phyloP scores from a whole-genome alignment of 2,113 vertebrate species.

The Diphyllodes magnificus region DNA sequence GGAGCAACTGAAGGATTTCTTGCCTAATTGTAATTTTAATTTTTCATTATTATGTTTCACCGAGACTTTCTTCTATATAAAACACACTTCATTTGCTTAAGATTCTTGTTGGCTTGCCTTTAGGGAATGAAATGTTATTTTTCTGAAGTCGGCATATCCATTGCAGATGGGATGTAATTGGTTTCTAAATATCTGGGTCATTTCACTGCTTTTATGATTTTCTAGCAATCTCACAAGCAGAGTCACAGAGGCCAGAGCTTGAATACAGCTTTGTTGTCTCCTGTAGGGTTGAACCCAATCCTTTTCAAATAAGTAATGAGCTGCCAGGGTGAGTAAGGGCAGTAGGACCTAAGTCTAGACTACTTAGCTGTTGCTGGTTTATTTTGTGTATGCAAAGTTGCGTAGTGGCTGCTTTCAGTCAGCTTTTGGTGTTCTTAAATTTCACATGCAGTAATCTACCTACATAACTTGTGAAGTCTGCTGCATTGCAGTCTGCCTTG shows the following conservation, averaged over 20 bases:
- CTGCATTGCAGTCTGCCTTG: background rate
- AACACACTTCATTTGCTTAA: background rate
- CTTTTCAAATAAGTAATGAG: background rate
- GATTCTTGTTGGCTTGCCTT: background rate
- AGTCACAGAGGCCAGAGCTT: background rate
- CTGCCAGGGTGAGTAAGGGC: conserved; percentile 1
- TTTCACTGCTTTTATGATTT: conserved; percentile 30
- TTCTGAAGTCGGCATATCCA: conserved; percentile 8
- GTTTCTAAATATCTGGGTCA: conserved; percentile 40
- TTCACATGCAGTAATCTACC: background rate
- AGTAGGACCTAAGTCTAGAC: background rate
- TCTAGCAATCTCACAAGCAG: background rate
- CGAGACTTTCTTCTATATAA: background rate
- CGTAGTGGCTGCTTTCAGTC: background rate
- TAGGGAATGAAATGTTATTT: background rate
- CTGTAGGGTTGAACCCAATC: background rate
- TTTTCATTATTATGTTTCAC: background rate
- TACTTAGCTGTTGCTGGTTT: background rate
- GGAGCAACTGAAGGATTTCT: background rate
- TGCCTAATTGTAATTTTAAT: background rate
- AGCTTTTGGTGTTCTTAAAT: background rate
- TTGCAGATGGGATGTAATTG: conserved; percentile 29
- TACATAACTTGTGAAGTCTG: background rate
- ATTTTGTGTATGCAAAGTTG: background rate
- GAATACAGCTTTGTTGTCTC: background rate